Percentiles rank a stretch among this genome's conserved stretches.
phyloP scores from a whole-genome alignment of 2,113 vertebrate genomes.

The Kryptolebias marmoratus region DNA sequence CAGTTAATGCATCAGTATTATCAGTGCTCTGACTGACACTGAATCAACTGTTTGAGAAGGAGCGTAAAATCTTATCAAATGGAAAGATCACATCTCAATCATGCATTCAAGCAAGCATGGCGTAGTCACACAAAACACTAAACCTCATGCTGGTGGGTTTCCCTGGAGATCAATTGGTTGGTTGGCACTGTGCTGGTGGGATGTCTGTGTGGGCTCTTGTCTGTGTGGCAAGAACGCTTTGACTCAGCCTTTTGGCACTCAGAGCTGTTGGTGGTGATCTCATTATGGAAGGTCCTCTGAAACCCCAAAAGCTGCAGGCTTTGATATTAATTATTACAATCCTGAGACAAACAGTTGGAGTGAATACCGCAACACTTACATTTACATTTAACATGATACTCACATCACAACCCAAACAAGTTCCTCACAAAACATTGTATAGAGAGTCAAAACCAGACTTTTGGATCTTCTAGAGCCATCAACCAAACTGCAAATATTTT shows the following conservation, averaged over 20 bases:
- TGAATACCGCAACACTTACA: neutral
- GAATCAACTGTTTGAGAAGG: slow-evolving; percentile 15
- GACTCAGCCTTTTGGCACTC: slow-evolving; percentile 55
- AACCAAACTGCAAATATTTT: too few species aligned
- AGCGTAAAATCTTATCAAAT: slow-evolving; percentile 51
- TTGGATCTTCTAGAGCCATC: neutral
- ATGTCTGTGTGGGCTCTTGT: slow-evolving; percentile 5
- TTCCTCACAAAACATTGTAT: neutral
- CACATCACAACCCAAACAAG: neutral
- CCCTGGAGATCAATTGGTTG: slow-evolving; percentile 31
- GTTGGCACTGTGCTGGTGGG: slow-evolving; percentile 9
- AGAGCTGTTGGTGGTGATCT: slow-evolving; percentile 5
- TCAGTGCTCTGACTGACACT: slow-evolving; percentile 17
- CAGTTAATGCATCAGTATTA: slow-evolving; percentile 20
- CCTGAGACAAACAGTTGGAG: neutral
- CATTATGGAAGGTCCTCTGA: slow-evolving; percentile 17
- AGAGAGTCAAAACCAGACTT: neutral
- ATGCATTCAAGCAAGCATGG: slow-evolving; percentile 3
- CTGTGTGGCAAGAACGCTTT: slow-evolving; percentile 36
- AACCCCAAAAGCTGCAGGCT: slow-evolving; percentile 11
- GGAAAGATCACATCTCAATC: slow-evolving; percentile 18
- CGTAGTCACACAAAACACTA: neutral
- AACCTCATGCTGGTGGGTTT: slow-evolving; percentile 22
- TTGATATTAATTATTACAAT: slow-evolving; percentile 8
- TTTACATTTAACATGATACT: neutral